phyloP scores from a whole-genome alignment of 2,888 invertebrate genomes.

The Coelinius sp. region DNA sequence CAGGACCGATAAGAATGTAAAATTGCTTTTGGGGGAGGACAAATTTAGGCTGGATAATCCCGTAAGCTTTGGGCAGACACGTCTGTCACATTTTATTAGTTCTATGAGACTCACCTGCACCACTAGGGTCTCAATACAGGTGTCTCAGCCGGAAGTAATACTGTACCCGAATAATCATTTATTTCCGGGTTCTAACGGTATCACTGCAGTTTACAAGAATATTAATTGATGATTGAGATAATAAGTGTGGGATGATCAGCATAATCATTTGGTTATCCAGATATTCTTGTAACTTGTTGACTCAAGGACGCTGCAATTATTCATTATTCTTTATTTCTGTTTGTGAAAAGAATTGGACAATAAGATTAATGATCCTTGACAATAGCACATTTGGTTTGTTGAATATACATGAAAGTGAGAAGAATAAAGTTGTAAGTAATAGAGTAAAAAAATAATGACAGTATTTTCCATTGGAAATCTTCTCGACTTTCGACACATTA shows the following conservation, averaged over 20 bases:
- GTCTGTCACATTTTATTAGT: constrained; percentile 11
- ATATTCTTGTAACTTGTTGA: neutral
- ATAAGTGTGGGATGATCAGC: neutral
- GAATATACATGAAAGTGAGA: neutral
- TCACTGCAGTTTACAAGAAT: constrained; percentile 16
- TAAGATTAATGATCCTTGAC: neutral
- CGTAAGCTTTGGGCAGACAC: constrained; percentile 9
- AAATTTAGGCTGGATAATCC: neutral
- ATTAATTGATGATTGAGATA: neutral
- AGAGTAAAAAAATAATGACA: neutral
- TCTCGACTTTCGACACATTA: neutral
- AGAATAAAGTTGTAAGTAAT: neutral
- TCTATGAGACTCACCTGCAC: constrained; percentile 2
- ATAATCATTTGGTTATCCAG: neutral
- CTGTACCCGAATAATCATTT: neutral
- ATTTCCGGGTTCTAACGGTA: constrained; percentile 10
- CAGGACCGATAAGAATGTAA: constrained; percentile 36
- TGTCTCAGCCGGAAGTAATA: constrained; percentile 1
- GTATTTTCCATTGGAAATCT: neutral
- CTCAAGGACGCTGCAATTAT: neutral
- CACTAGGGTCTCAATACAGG: neutral
- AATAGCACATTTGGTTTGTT: neutral
- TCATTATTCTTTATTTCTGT: neutral
- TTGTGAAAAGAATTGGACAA: neutral
- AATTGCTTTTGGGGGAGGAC: constrained; percentile 30